phyloP scores from a whole-genome alignment of 2,888 invertebrate genomes.

The Hoplodrina blanda region DNA sequence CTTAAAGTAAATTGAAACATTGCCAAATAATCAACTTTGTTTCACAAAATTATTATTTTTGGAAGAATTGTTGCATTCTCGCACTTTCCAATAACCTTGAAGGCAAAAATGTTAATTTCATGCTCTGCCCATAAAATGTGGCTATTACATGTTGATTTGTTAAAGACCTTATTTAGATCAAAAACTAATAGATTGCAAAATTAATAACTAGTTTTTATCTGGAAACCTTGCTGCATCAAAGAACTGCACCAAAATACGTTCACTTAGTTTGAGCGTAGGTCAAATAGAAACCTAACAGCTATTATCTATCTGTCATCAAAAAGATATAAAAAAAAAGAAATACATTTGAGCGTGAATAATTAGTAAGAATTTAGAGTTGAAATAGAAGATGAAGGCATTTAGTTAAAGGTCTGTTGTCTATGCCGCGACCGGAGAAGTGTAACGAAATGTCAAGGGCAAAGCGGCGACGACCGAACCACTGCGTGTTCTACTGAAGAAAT shows the following conservation, averaged over 20 bases:
- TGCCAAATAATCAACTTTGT: slow-evolving; percentile 45
- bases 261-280: slow-evolving; percentile 9
- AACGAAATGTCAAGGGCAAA: slow-evolving; percentile 84
- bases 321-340: slow-evolving; percentile 21
- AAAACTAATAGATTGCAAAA: slow-evolving; percentile 23
- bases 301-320: slow-evolving; percentile 22
- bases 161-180: slow-evolving; percentile 8
- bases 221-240: slow-evolving; percentile 32
- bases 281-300: slow-evolving; percentile 22
- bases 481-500: slow-evolving; percentile 61
- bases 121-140: slow-evolving; percentile 13
- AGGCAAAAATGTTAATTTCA: slow-evolving; percentile 27
- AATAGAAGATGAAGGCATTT: slow-evolving; percentile 69
- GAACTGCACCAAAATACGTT: slow-evolving; percentile 36
- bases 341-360: slow-evolving; percentile 44
- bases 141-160: slow-evolving; percentile 6
- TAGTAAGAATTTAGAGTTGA: slow-evolving; percentile 53
- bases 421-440: slow-evolving; percentile 74
- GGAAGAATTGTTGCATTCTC: slow-evolving; percentile 37
- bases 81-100: slow-evolving; percentile 45
- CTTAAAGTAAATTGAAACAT: slow-evolving; percentile 47
- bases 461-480: slow-evolving; percentile 53
- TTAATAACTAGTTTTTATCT: slow-evolving; percentile 25
- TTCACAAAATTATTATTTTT: slow-evolving; percentile 27
- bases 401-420: slow-evolving; percentile 72